phyloP scores from a whole-genome alignment of 2,797 vertebrate genomes.

The Anomalospiza imberbis region DNA sequence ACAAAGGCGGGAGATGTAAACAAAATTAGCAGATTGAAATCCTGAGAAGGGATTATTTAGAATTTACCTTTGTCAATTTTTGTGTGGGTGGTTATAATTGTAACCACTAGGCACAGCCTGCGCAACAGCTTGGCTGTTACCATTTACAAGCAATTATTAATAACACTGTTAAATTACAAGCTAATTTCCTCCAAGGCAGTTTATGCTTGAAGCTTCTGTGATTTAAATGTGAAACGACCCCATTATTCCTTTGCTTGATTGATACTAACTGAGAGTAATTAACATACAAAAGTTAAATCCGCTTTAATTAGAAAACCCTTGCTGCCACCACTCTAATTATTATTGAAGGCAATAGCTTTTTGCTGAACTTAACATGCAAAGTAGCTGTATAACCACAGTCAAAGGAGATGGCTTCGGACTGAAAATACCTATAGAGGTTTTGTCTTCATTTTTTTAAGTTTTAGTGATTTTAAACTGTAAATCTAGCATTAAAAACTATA shows the following conservation, averaged over 20 bases:
- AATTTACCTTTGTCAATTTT: neutral
- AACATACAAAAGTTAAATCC: conserved; percentile 9
- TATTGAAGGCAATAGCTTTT: neutral
- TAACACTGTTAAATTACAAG: neutral
- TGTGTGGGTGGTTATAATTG: neutral
- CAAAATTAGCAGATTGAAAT: neutral
- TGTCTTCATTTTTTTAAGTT: neutral
- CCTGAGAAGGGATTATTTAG: neutral
- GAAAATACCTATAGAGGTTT: neutral
- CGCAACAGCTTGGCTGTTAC: neutral
- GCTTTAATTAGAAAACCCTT: conserved; percentile 18
- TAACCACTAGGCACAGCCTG: neutral
- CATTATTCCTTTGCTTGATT: conserved; percentile 30
- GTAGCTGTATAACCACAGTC: neutral
- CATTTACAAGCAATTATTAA: conserved; percentile 39
- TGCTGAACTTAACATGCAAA: neutral
- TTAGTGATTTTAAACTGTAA: neutral
- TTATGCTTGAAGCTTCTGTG: conserved; percentile 38
- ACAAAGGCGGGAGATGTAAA: neutral
- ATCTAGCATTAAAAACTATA: neutral
- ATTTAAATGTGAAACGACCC: conserved; percentile 42
- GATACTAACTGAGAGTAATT: conserved; percentile 32
- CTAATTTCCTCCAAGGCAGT: conserved; percentile 6
- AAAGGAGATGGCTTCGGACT: neutral
- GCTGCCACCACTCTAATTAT: neutral